phyloP scores from a whole-genome alignment of 2,888 invertebrate genomes.

The Cheilosia soror region DNA sequence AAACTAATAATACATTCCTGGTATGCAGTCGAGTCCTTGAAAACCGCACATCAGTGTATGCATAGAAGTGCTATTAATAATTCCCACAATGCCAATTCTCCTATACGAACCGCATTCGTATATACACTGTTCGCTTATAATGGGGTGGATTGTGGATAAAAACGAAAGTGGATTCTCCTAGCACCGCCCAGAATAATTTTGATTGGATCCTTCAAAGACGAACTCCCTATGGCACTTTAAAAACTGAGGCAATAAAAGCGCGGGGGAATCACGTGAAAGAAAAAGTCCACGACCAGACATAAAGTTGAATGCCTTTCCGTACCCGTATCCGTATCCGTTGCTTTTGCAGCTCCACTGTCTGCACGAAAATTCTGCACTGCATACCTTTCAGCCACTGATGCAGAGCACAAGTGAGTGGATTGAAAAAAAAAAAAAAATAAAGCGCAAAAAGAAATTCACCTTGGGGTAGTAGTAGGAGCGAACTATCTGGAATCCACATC shows the following conservation, averaged over 20 bases:
- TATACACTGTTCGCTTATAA: conserved; percentile 15
- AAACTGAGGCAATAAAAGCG: conserved; percentile 40
- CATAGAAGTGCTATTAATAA: conserved; percentile 65
- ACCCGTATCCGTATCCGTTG: not conserved
- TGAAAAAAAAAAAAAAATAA: conserved; percentile 7
- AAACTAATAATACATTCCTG: conserved; percentile 58
- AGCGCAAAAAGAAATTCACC: conserved; percentile 5
- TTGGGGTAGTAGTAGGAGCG: not conserved
- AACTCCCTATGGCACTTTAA: conserved; percentile 58
- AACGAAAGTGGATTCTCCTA: conserved; percentile 50
- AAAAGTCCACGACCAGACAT: conserved; percentile 52
- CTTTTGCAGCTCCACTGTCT: conserved; percentile 42
- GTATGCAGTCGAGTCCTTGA: conserved; percentile 66
- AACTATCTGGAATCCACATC: conserved; percentile 9
- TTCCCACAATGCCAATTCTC: conserved; percentile 63
- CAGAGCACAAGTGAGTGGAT: conserved; percentile 14
- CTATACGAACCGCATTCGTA: conserved; percentile 53
- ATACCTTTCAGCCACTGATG: conserved; percentile 25
- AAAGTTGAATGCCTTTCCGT: conserved; percentile 31
- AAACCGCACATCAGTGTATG: conserved; percentile 69
- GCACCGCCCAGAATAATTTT: conserved; percentile 73
- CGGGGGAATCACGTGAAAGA: conserved; percentile 21
- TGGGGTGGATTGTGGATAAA: conserved; percentile 47
- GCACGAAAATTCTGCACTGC: conserved; percentile 29
- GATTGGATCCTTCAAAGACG: conserved; percentile 68